Percentiles rank a stretch among this genome's conserved stretches.
Evolutionary conservation across 2,797 vertebrate species (phyloP).

Genomic region (Vespertilio murinus): DNA sequence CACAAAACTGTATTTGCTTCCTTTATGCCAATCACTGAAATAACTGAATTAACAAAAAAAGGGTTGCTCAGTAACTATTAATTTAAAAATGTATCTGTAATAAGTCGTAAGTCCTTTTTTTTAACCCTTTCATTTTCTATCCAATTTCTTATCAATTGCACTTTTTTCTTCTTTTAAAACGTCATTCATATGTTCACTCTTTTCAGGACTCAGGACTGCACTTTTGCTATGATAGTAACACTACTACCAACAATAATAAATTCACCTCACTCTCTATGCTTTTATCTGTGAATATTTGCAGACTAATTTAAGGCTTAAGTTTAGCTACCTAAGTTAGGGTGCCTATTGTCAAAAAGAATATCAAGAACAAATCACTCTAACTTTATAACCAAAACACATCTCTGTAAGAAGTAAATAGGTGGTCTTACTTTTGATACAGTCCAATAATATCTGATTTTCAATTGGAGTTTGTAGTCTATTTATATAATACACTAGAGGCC

Average conservation of each 20-base stretch:
- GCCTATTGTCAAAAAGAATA: background rate
- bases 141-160: background rate
- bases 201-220: background rate
- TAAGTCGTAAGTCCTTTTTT: background rate
- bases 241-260: background rate
- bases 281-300: constrained; percentile 1
- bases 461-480: background rate
- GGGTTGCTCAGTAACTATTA: background rate
- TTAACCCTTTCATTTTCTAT: background rate
- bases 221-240: background rate
- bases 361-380: background rate
- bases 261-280: background rate
- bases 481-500: background rate
- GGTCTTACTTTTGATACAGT: background rate
- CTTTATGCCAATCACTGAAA: background rate
- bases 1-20: background rate
- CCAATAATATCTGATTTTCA: background rate
- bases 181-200: background rate
- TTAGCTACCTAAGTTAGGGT: background rate
- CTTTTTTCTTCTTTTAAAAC: background rate
- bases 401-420: background rate
- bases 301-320: background rate
- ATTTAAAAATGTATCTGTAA: background rate
- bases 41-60: background rate
- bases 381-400: background rate